Percentiles rank a stretch among this genome's conserved stretches.
These are phyloP conservation scores for Cheilosia vernalis DNA, from an alignment of 2,888 invertebrate species.

Conservation along the genomic window DNA sequence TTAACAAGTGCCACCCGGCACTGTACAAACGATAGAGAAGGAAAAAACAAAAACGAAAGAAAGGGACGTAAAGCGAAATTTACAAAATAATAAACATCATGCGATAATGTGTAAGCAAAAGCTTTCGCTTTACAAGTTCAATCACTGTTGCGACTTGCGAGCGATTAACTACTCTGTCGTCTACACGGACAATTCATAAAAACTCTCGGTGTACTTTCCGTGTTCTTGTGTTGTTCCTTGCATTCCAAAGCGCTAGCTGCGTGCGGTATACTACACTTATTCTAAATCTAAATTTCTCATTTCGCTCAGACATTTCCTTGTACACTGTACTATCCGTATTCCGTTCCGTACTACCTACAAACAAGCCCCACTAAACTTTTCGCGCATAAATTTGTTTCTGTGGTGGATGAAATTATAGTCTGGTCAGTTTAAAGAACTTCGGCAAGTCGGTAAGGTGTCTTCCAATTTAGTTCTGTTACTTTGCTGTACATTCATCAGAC, in stretches of 20 bases:
- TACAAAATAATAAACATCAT: conserved; percentile 67
- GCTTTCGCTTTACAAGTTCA: conserved; percentile 60
- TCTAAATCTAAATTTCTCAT: conserved; percentile 18
- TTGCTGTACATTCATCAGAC: conserved; percentile 56
- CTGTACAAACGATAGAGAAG: conserved; percentile 12
- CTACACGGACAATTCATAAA: conserved; percentile 52
- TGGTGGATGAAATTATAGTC: conserved; percentile 23
- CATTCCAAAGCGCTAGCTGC: conserved; percentile 18
- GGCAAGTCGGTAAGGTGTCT: conserved; percentile 68
- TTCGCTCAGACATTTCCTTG: neutral
- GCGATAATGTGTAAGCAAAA: conserved; percentile 61
- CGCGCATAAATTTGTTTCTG: conserved; percentile 25
- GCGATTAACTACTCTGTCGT: neutral
- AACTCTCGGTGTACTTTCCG: conserved; percentile 9
- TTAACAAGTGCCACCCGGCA: conserved; percentile 14
- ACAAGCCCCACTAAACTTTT: conserved; percentile 27
- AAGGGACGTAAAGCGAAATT: conserved; percentile 31
- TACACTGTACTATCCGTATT: neutral
- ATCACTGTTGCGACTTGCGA: conserved; percentile 4
- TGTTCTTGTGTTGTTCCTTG: conserved; percentile 25
- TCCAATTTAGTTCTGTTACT: conserved; percentile 42
- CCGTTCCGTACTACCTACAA: neutral
- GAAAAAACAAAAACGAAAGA: conserved; percentile 25
- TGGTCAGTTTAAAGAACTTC: conserved; percentile 61
- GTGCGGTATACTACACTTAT: conserved; percentile 18